Evolutionary conservation across 2,888 invertebrate species (phyloP).

Genomic region (Scelioninae gen. 1): DNA sequence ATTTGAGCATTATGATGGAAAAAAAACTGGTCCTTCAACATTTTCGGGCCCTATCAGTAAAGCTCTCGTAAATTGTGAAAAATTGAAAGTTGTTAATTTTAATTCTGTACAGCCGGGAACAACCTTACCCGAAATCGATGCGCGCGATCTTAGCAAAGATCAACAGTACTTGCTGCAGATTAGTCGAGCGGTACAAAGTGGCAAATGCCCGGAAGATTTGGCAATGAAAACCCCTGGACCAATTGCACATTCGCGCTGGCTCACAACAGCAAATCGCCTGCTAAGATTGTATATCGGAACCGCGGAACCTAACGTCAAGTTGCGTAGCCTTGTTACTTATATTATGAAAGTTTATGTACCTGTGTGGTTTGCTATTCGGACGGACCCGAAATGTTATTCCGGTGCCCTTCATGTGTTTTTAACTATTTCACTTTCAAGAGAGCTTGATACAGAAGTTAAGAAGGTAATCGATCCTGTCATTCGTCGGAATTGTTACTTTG

Average conservation of each 20-base stretch:
- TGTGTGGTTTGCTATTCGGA: slow-evolving; percentile 48
- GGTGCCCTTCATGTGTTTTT: slow-evolving; percentile 20
- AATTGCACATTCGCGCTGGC: slow-evolving; percentile 21
- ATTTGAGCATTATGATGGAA: slow-evolving; percentile 38
- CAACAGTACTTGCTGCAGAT: slow-evolving; percentile 48
- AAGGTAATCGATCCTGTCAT: slow-evolving; percentile 54
- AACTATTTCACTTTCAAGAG: slow-evolving; percentile 22
- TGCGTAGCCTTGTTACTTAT: not conserved
- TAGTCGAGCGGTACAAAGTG: slow-evolving; percentile 26
- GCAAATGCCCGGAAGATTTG: slow-evolving; percentile 28
- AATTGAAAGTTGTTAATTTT: slow-evolving; percentile 20
- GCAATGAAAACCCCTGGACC: slow-evolving; percentile 32
- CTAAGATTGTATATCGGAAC: slow-evolving; percentile 18
- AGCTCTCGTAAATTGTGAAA: slow-evolving; percentile 50
- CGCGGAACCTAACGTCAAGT: slow-evolving; percentile 3
- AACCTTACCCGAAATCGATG: slow-evolving; percentile 32
- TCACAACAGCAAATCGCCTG: slow-evolving; percentile 26
- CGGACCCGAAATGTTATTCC: slow-evolving; percentile 33
- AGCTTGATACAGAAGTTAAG: slow-evolving; percentile 38
- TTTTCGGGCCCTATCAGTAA: slow-evolving; percentile 75
- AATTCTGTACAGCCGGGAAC: slow-evolving; percentile 1
- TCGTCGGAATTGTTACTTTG: slow-evolving; percentile 47
- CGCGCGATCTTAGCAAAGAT: slow-evolving; percentile 34
- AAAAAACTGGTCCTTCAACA: slow-evolving; percentile 70
- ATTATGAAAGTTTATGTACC: slow-evolving; percentile 42